phyloP scores from a whole-genome alignment of 35 echinoderm and acorn worm species.

The Ptychodera flava region DNA sequence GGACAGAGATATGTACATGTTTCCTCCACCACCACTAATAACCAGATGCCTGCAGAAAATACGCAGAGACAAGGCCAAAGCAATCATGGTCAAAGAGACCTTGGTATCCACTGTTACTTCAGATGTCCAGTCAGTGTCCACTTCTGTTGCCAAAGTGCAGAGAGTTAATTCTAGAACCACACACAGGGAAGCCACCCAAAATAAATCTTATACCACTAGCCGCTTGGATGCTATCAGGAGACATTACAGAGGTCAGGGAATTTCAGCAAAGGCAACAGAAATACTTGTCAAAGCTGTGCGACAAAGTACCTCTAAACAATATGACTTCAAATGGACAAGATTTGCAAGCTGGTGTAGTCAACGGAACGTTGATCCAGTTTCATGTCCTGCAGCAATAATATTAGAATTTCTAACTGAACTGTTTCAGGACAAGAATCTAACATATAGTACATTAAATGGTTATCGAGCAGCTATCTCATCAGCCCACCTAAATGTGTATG shows the following conservation, averaged over 20 bases:
- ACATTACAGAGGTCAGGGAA: not conserved
- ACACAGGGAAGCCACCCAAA: constrained; percentile 16
- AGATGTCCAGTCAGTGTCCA: not conserved
- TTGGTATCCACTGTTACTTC: constrained; percentile 17
- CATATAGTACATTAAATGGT: constrained; percentile 19
- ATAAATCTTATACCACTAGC: no score
- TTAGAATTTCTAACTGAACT: constrained; percentile 28
- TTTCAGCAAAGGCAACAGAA: constrained; percentile 9
- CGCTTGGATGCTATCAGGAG: constrained; percentile 3
- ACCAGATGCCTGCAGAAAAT: not conserved
- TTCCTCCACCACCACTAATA: not conserved
- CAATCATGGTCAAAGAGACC: not conserved
- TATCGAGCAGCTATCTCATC: constrained; percentile 13
- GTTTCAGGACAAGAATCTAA: not conserved
- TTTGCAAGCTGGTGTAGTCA: constrained; percentile 3
- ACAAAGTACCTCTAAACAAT: constrained; percentile 42
- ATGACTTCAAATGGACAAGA: constrained; percentile 26
- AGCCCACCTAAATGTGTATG: not conserved
- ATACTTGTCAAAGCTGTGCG: constrained; percentile 20
- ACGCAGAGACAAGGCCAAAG: not conserved
- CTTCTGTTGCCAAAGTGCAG: not conserved
- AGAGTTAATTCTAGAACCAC: not conserved
- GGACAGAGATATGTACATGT: not conserved
- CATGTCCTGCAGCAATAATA: constrained; percentile 25
- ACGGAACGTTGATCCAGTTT: constrained; percentile 15